Evolutionary conservation across 37 sponge, comb jelly and placozoan genomes (phyloP).

Genomic region (Ephydatia muelleri): DNA sequence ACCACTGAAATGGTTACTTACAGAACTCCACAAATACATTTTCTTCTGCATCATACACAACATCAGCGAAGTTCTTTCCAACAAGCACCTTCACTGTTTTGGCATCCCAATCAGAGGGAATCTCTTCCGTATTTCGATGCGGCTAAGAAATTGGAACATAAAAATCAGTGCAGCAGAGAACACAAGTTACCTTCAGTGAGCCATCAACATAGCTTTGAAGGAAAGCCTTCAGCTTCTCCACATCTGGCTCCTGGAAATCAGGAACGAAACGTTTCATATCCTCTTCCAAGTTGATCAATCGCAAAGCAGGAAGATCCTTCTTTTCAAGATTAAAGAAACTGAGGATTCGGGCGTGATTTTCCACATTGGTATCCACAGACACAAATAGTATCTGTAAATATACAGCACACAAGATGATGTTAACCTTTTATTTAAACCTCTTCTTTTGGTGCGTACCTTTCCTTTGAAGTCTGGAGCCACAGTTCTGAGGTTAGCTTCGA

Average conservation of each 20-base stretch:
- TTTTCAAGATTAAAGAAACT: conserved; percentile 87
- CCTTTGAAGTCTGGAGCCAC: conserved; percentile 73
- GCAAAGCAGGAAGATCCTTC: conserved; percentile 56
- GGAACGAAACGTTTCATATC: conserved; percentile 91
- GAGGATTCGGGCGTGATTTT: conserved; percentile 65
- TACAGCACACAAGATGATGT: background rate
- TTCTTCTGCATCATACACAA: conserved; percentile 69
- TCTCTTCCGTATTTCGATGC: conserved; percentile 85
- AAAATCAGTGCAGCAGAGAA: background rate
- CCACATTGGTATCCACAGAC: conserved; percentile 74
- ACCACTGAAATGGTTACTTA: conserved; percentile 41
- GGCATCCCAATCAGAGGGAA: conserved; percentile 95
- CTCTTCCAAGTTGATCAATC: conserved; percentile 78
- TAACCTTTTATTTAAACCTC: background rate
- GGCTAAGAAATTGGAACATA: conserved; percentile 35
- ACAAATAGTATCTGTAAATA: conserved; percentile 78
- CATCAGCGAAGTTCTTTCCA: conserved; percentile 93
- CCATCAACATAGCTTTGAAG: conserved; percentile 78
- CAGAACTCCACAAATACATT: conserved; percentile 97
- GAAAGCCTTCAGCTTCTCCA: conserved; percentile 69
- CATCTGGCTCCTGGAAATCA: conserved; percentile 66
- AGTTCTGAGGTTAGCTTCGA: conserved; percentile 39
- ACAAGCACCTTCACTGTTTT: conserved; percentile 95
- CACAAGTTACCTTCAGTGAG: conserved; percentile 57
- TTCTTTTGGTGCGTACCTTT: conserved; percentile 36